Percentiles rank a stretch among this genome's conserved stretches.
Evolutionary conservation across 2,888 invertebrate genomes (phyloP).

Genomic region (Oxycera nigricornis): DNA sequence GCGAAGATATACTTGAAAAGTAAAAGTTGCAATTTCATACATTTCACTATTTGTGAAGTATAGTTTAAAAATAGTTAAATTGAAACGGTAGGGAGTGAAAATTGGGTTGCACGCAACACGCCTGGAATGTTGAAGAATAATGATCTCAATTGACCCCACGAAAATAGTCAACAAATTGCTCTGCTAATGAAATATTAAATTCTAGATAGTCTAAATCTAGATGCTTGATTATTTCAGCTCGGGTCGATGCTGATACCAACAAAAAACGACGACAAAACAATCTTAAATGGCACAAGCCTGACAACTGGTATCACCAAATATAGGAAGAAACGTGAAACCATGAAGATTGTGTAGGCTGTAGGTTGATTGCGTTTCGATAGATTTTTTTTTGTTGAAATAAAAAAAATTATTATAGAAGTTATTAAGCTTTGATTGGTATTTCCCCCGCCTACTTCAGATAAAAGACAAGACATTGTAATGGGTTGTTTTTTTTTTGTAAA

Average conservation of each 20-base stretch:
- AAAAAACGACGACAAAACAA: neutral
- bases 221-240: neutral
- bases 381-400: neutral
- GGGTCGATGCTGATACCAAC: neutral
- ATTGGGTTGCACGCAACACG: neutral
- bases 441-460: conserved; percentile 19
- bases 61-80: neutral
- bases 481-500: too few relatives aligned
- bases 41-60: neutral
- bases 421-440: conserved; percentile 7
- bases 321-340: neutral
- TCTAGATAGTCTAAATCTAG: too few relatives aligned
- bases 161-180: neutral
- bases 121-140: too few relatives aligned
- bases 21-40: conserved; percentile 29
- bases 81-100: too few relatives aligned
- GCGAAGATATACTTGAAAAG: conserved; percentile 29
- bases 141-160: neutral
- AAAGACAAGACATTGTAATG: too few relatives aligned
- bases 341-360: conserved; percentile 1
- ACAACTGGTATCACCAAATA: conserved; percentile 22
- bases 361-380: neutral
- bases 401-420: neutral
- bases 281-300: neutral
- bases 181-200: neutral